A percentile compares a stretch with the other conserved stretches of the same genome.
phyloP scores from a whole-genome alignment of 2,888 invertebrate species.

The Athetis lepigone region DNA sequence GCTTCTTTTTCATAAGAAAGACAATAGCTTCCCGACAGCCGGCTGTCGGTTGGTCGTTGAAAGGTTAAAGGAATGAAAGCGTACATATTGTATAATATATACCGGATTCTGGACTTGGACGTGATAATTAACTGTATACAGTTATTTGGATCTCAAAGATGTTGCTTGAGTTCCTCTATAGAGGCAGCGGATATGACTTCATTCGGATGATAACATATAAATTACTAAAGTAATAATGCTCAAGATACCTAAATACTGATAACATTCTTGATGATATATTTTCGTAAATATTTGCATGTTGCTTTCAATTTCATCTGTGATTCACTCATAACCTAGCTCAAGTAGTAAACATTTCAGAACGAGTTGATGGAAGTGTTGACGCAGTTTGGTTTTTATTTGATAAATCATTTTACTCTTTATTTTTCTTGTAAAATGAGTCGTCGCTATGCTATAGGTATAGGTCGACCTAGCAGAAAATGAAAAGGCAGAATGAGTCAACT shows the following conservation, averaged over 20 bases:
- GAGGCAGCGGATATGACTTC: constrained; percentile 49
- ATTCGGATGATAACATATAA: constrained; percentile 46
- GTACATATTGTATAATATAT: no score
- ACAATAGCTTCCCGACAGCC: no score
- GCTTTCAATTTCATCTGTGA: constrained; percentile 55
- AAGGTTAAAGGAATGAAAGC: no score
- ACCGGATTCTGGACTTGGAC: background rate
- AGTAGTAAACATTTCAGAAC: constrained; percentile 47
- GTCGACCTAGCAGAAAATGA: constrained; percentile 25
- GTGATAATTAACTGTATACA: constrained; percentile 27
- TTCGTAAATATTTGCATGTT: constrained; percentile 60
- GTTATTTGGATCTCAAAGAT: constrained; percentile 36
- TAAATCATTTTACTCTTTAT: constrained; percentile 36
- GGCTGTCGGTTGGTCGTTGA: no score
- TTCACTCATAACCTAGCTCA: constrained; percentile 39
- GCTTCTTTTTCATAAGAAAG: no score
- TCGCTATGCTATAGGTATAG: no score
- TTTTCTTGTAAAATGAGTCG: constrained; percentile 45
- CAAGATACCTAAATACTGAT: constrained; percentile 53
- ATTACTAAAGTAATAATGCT: constrained; percentile 28
- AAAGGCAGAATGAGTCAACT: constrained; percentile 48
- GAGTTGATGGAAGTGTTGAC: constrained; percentile 45
- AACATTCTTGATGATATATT: constrained; percentile 53
- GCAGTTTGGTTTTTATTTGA: constrained; percentile 41
- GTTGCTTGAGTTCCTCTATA: constrained; percentile 29